Base-by-base conservation (phyloP, 1,140 invertebrate species). In the Yoshiicerus persimilis region DNA sequence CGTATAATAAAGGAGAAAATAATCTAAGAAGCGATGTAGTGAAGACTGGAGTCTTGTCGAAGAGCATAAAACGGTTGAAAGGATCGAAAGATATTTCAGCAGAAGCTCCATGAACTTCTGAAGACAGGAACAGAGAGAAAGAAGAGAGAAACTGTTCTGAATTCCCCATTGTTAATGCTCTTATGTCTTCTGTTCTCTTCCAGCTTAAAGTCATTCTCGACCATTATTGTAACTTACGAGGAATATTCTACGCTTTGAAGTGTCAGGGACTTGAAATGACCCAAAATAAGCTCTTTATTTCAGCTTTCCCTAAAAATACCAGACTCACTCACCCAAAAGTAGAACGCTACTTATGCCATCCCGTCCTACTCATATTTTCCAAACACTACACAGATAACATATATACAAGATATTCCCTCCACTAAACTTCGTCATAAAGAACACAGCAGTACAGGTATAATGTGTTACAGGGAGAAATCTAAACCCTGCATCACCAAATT, bases 1-100 rank as follows among this genome's bases (percentile, higher is more conserved):
- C 75, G 32, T 80, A 80, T 32, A 80, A 80, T 80, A 80, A 80
- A 80, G 32, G 75, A 36, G 30, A 80, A 36, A 80, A 36, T 70
- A 70, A 70, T 70, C 25, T 70, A 9, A 30, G 30, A 32, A 9
- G 30, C 25, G 27, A 20, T n/a, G 64, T 27, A 30, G n/a, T 70
- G 25, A 30, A 36, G 75, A 36, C 34, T 38, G 75, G 70, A 75
- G 27, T 80, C 75, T 80, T 80, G 75, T 80, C 75, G 75, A 80
- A 80, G n/a, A 80, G 30, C 75, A 80, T 80, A 80, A 80, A 80
- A 80, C 75, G 75, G 75, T 80, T 80, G 75, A 80, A 80, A 80
- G 75, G 75, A 80, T 80, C 75, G 23, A 80, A n/a, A 36, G 75
- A 80, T 80, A 80, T 80, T 80, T 80, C 20, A 34, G 75, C n/a